Percentiles rank a stretch among this genome's conserved stretches.
Evolutionary conservation across 2,888 invertebrate genomes (phyloP).

Genomic region (Drosophila tripunctata): DNA sequence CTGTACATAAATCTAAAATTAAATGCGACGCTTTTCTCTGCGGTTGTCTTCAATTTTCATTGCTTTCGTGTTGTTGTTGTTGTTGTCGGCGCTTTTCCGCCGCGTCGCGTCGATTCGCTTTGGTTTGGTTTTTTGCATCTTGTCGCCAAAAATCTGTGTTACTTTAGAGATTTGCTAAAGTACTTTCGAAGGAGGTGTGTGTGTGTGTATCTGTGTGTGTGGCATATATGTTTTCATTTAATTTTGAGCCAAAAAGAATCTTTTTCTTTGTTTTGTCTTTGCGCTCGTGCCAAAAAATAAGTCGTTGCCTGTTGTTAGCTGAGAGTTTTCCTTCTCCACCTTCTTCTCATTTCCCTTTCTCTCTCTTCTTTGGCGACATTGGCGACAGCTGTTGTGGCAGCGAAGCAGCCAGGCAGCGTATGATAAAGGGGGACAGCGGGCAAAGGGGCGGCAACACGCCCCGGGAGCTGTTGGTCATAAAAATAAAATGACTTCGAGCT

Average conservation of each 20-base stretch:
- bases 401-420: not conserved
- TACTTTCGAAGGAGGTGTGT: constrained; percentile 41
- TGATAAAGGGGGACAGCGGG: not conserved
- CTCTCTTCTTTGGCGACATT: constrained; percentile 43
- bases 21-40: constrained; percentile 61
- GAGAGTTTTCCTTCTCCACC: no score
- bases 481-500: constrained; percentile 64
- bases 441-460: constrained; percentile 21
- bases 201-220: constrained; percentile 21
- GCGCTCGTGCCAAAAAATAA: constrained; percentile 61
- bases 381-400: constrained; percentile 63
- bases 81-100: not conserved
- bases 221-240: constrained; percentile 71
- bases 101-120: constrained; percentile 9
- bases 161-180: constrained; percentile 70
- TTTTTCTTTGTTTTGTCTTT: constrained; percentile 26
- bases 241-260: constrained; percentile 68
- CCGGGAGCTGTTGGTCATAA: constrained; percentile 55
- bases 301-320: constrained; percentile 40
- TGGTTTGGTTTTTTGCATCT: constrained; percentile 31
- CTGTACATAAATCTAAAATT: constrained; percentile 75
- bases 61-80: constrained; percentile 16
- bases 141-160: constrained; percentile 55
- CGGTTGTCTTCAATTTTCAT: constrained; percentile 64
- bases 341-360: constrained; percentile 36